Evolutionary conservation across 2,888 invertebrate genomes (phyloP).

Genomic region (Uropetala carovei): DNA sequence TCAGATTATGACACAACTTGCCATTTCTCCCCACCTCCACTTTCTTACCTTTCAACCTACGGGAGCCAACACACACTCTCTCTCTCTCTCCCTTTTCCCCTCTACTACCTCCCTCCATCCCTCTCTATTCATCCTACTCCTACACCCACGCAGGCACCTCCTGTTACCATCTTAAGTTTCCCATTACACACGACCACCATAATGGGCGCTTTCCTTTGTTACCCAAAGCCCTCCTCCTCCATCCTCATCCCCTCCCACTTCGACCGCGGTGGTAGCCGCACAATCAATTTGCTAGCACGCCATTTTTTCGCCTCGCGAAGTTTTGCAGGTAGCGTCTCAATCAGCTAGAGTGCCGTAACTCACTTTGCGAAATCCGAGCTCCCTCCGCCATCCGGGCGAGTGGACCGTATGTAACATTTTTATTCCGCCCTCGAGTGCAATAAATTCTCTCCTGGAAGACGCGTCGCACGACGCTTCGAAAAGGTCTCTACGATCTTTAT

Average conservation of each 20-base stretch:
- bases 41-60: neutral
- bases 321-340: neutral
- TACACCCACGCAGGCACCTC: neutral
- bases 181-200: neutral
- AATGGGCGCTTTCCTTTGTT: conserved; percentile 1
- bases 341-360: neutral
- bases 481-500: too few species aligned
- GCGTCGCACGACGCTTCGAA: too few species aligned
- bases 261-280: neutral
- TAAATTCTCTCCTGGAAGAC: too few species aligned
- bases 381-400: neutral
- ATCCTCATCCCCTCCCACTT: neutral
- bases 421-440: too few species aligned
- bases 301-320: neutral
- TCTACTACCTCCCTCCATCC: neutral
- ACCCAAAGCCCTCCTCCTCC: neutral
- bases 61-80: neutral
- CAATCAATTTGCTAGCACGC: neutral
- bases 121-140: neutral
- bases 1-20: neutral
- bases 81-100: neutral
- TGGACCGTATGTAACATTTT: too few species aligned
- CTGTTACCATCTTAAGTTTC: conserved; percentile 17
- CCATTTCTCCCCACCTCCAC: neutral
- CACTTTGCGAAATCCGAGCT: neutral